Base-by-base conservation (phyloP, 2,797 vertebrate genomes). In the Hyperoplus lanceolatus region DNA sequence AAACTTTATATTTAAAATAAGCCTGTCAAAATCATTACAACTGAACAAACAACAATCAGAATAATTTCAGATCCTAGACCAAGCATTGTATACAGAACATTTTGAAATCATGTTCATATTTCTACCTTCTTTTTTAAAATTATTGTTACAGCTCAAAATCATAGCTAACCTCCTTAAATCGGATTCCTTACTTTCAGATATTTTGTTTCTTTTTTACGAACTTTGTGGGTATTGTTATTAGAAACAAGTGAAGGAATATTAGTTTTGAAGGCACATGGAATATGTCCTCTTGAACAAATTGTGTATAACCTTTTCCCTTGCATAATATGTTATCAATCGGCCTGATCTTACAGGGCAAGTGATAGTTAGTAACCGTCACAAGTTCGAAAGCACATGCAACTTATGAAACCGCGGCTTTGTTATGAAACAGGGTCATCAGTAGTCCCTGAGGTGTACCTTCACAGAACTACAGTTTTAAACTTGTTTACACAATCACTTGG, bases 311-410 rank as follows among this genome's bases (percentile, higher is more conserved):
- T 4, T 41, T 69, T 68, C 5, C 38, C 15, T 79, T 73, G 43
- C 5, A 70, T 43, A 73, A 76, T 15, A 53, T 51, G n/a, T 42
- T 39, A 80, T 81, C 64, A 75, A 46, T 39, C 61, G 42, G 16
- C 42, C 10, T 39, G 13, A 80, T 58, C 73, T 29, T 79, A 49
- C 56, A 70, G 54, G 64, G 42, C 42, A 68, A 54, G 38, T 49
- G 57, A 29, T 29, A 29, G 29, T 29, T 36, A 21, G 67, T 73
- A 63, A 67, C 11, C 21, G 45, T 89, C 87, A 92, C 89, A 91
- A 85, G 84, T 71, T 77, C 63, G 38, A 79, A 7, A 89, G 56
- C 87, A 80, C 82, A 86, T 80, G 80, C 48, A 75, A 70, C 57
- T 74, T 77, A 71, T 80, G 56, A 29, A 29, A 29, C 29, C 3